These are phyloP conservation scores for Aleiodes sp. DNA, from an alignment of 1,140 invertebrate genomes.

Conservation along the genomic window DNA sequence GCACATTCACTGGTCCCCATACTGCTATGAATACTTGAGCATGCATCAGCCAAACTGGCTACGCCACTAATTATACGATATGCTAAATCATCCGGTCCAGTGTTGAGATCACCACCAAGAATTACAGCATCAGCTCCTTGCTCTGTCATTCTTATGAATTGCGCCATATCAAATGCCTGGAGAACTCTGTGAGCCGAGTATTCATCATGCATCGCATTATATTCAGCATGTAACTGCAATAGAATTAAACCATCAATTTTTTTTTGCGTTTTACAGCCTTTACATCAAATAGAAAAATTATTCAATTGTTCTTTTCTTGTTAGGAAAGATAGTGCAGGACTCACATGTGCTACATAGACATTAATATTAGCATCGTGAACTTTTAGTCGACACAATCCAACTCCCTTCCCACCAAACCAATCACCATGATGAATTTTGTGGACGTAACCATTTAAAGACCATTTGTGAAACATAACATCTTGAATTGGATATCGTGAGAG, in stretches of 20 bases:
- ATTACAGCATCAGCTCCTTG: constrained; percentile 81
- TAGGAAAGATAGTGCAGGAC: constrained; percentile 48
- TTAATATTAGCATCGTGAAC: constrained; percentile 77
- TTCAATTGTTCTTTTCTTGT: background rate
- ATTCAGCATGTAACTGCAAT: constrained; percentile 93
- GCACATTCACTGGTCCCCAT: constrained; percentile 81
- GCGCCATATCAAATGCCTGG: constrained; percentile 93
- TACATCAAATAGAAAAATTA: no score
- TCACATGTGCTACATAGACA: constrained; percentile 93
- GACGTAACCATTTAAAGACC: constrained; percentile 95
- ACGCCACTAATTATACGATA: constrained; percentile 73
- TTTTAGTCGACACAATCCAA: constrained; percentile 85
- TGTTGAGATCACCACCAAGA: constrained; percentile 93
- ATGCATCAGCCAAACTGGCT: constrained; percentile 60
- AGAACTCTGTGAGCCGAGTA: constrained; percentile 89
- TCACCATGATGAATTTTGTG: constrained; percentile 97
- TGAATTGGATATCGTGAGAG: constrained; percentile 89
- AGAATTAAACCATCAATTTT: constrained; percentile 24
- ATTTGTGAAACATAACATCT: constrained; percentile 90
- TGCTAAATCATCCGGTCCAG: constrained; percentile 85
- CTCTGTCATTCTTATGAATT: constrained; percentile 89
- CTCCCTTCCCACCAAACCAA: constrained; percentile 98
- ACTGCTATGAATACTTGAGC: constrained; percentile 49
- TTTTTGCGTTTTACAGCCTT: background rate
- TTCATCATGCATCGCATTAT: constrained; percentile 84